Percentiles rank a stretch among this genome's conserved stretches.
Evolutionary conservation across 2,113 vertebrate species (phyloP).

Genomic region (Megaceryle maxima): DNA sequence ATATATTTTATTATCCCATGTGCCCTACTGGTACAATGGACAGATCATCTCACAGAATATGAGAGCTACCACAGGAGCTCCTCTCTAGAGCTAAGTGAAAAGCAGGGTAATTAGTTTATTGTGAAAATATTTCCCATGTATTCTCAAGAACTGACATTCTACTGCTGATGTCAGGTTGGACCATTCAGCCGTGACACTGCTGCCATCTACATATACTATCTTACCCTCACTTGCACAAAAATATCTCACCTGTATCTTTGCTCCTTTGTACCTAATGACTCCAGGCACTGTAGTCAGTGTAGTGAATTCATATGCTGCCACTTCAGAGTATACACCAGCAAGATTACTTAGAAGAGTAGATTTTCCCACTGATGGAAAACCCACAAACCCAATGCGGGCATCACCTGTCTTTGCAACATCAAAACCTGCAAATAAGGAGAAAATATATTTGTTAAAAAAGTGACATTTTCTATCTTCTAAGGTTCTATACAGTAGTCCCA

Average conservation of each 20-base stretch:
- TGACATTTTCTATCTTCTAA: neutral
- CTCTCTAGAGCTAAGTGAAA: neutral
- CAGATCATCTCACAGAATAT: neutral
- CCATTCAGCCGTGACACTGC: neutral
- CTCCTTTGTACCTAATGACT: slow-evolving; percentile 97
- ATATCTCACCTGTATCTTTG: slow-evolving; percentile 92
- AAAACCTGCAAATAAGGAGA: slow-evolving; percentile 81
- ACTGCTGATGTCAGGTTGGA: neutral
- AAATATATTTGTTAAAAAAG: neutral
- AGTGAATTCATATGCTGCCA: slow-evolving; percentile 97
- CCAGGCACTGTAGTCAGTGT: slow-evolving; percentile 96
- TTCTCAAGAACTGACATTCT: neutral
- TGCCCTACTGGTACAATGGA: neutral
- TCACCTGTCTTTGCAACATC: slow-evolving; percentile 98
- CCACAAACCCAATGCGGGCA: slow-evolving; percentile 96
- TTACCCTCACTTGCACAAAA: neutral
- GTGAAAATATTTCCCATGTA: neutral
- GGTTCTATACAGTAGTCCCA: neutral
- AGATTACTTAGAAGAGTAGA: slow-evolving; percentile 97
- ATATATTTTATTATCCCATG: neutral
- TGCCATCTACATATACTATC: fast-evolving
- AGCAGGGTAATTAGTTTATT: neutral
- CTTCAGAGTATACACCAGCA: slow-evolving; percentile 97
- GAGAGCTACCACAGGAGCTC: neutral
- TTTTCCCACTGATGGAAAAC: slow-evolving; percentile 97